Evolutionary conservation across 2,888 invertebrate species (phyloP), one percentile per base, ranked within the genome.

Genomic region (Nysson spinosus): DNA sequence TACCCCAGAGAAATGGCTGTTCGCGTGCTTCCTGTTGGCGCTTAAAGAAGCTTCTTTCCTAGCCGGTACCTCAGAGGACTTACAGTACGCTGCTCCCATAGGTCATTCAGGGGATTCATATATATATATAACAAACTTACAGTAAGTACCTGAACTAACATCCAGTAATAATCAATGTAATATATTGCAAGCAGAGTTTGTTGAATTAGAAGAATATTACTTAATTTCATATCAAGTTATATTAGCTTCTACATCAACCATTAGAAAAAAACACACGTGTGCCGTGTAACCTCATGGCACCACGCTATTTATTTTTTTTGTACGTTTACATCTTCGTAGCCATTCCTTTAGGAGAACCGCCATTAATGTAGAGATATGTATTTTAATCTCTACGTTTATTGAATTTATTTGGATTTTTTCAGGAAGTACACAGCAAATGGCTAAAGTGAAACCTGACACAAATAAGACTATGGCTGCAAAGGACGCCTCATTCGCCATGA

Each of bases 21-120:
- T n/a, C 20, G 43, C 26, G 24, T 17, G 6, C 54, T 64, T 67
- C 66, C 65, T 67, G 64, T 67, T 67, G 49, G 58, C 66, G 66
- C 19, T 63, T 34, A 47, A 65, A 56, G 35, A 32, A 14, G 28
- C 35, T 63, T 43, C 9, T n/a, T 1, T 28, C 19, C 11, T 17
- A 52, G 11, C 39, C 47, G 64, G 42, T 14, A 12, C 20, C 39
- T 5, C 11, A 9, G 9, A 2, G 24, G 5, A 11, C 4, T 2
- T 11, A 4, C 3, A 30, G 6, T 24, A 7, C 6, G 2, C 5
- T n/a, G n/a, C n/a, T n/a, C n/a, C n/a, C n/a, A n/a, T n/a, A n/a
- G n/a, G n/a, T n/a, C n/a, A n/a, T n/a, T n/a, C n/a, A n/a, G n/a
- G n/a, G n/a, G n/a, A n/a, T n/a, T n/a, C n/a, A n/a, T n/a, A 9